phyloP scores from a whole-genome alignment of 2,888 invertebrate genomes.

The Zele albiditarsus region DNA sequence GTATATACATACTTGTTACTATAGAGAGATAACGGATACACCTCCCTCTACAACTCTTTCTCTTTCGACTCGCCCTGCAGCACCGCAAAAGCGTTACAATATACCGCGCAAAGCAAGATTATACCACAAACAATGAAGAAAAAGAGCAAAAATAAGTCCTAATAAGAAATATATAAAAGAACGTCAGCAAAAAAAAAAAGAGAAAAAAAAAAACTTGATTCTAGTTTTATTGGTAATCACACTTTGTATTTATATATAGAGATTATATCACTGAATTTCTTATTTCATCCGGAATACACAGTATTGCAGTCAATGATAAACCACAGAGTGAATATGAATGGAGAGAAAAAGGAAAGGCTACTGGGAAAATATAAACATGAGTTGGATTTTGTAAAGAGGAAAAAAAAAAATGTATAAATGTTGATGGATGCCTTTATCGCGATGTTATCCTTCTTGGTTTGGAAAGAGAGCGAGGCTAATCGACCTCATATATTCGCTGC shows the following conservation, averaged over 20 bases:
- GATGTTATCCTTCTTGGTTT: conserved; percentile 37
- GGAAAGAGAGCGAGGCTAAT: conserved; percentile 40
- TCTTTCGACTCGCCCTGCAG: conserved; percentile 19
- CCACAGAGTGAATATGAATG: background rate
- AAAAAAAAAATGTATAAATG: background rate
- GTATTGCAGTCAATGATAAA: background rate
- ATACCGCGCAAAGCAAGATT: conserved; percentile 19
- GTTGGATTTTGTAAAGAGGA: background rate
- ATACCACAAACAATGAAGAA: conserved; percentile 8
- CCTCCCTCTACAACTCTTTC: conserved; percentile 15
- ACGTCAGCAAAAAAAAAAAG: background rate
- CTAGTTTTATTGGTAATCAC: background rate
- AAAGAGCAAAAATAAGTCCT: background rate
- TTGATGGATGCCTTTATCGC: conserved; percentile 34
- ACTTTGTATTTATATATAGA: background rate
- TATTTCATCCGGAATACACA: background rate
- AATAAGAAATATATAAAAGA: background rate
- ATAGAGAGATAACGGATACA: conserved; percentile 34
- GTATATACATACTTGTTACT: conserved; percentile 12
- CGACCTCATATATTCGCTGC: conserved; percentile 29
- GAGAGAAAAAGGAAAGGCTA: background rate
- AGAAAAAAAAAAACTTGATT: background rate
- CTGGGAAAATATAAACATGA: conserved; percentile 9
- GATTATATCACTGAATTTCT: background rate
- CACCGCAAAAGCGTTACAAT: conserved; percentile 17